Conservation (phyloP, 2,888 invertebrate species). For the Sphaeridia pumilis region DNA sequence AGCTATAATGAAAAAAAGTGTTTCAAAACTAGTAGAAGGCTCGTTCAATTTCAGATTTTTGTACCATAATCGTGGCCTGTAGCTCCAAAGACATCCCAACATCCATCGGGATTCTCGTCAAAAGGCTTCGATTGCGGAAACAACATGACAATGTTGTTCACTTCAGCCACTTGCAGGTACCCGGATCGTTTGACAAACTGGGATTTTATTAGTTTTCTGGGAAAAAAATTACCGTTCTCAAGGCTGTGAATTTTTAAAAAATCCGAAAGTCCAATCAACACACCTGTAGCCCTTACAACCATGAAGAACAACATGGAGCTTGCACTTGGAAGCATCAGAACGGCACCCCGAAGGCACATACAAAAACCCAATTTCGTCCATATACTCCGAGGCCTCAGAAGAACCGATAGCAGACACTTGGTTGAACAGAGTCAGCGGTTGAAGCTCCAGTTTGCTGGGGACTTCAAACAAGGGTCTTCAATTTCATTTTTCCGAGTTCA, state of each 20-base stretch:
- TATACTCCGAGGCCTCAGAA: not conserved
- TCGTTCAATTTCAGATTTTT: no score
- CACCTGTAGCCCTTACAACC: constrained; percentile 9
- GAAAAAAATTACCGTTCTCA: no score
- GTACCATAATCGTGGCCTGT: constrained; percentile 8
- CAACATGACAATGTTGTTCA: constrained; percentile 11
- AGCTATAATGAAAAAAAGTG: no score
- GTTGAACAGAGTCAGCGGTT: constrained; percentile 7
- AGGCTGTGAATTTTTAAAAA: no score
- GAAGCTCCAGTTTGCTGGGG: not conserved
- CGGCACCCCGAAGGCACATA: constrained; percentile 9
- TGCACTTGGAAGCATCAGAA: not conserved
- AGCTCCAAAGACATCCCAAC: constrained; percentile 11
- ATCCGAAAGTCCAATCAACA: no score
- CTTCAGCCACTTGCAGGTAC: constrained; percentile 11
- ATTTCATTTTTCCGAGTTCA: no score
- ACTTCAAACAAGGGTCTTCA: no score
- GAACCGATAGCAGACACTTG: not conserved
- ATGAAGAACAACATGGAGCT: constrained; percentile 10
- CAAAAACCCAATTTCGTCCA: constrained; percentile 11
- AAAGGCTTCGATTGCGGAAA: constrained; percentile 13
- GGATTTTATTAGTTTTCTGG: constrained; percentile 1
- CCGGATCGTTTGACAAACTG: constrained; percentile 6
- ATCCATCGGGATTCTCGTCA: constrained; percentile 4
- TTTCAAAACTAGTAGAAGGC: no score